Base-by-base conservation (phyloP, 1,140 invertebrate species). In the Arion vulgaris region DNA sequence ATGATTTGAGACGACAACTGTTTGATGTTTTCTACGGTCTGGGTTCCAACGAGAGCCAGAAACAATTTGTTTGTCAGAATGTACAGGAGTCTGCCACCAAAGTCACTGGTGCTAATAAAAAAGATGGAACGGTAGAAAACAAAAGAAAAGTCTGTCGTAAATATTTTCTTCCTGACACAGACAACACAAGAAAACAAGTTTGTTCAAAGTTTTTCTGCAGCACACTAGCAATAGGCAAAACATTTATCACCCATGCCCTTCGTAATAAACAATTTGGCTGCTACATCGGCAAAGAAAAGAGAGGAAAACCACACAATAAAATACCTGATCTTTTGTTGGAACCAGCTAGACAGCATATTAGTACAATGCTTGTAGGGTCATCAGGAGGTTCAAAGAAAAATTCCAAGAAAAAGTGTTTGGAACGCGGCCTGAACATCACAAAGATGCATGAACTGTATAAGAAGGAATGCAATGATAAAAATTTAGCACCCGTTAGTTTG, bases 51-150 rank as follows among this genome's bases (percentile, higher is more conserved):
- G 74, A 76, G 74, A 51, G 74, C 34, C 74, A 76, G 74, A 76
- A 76, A 23, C 74, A 76, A 49, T 76, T 76, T 53, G 74, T 76
- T 49, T 76, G 74, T 53, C 74, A 76, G 74, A 76, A 76, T 28
- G 74, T 76, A 19, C 41, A 49, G 51, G 74, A 76, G 51, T 23
- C 32, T 38, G 28, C 49, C 23, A 76, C 74, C 23, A 76, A 53
- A 36, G n/a, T 53, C 45, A 53, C 15, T 5, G 51, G 51, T 49
- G 5, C 62, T 17, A 53, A 28, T 26, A 76, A 76, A 45, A 49
- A 49, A 36, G 74, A 76, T 7, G 71, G 41, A 26, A 19, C 19
- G 2, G 32, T 23, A 13, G 73, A 75, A 32, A 76, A 76, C 49
- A 76, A 57, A 36, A 49, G 74, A 26, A 76, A 76, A 76, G 74